phyloP scores from a whole-genome alignment of 1,140 invertebrate genomes.

The Pseudomyrmex concolor region DNA sequence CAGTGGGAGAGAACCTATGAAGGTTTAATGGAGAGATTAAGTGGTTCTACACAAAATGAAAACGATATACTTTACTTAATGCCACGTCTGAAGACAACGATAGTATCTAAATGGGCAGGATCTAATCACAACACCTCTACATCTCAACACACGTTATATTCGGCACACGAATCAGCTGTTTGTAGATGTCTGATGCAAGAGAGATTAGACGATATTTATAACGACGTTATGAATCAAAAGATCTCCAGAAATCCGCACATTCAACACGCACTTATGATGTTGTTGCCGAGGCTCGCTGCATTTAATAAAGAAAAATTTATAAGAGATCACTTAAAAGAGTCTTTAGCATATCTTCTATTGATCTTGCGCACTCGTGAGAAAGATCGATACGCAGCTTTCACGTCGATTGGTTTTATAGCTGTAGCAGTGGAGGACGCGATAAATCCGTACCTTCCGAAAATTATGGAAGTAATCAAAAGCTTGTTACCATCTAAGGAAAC shows the following conservation, averaged over 20 bases:
- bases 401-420: slow-evolving; percentile 95
- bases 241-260: slow-evolving; percentile 91
- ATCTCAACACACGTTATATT: slow-evolving; percentile 77
- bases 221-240: slow-evolving; percentile 92
- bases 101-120: slow-evolving; percentile 85
- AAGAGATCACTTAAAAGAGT: slow-evolving; percentile 90
- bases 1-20: slow-evolving; percentile 94
- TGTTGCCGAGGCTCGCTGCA: slow-evolving; percentile 97
- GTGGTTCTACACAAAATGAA: slow-evolving; percentile 83
- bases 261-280: slow-evolving; percentile 94
- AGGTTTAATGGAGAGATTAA: slow-evolving; percentile 87
- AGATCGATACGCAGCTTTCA: slow-evolving; percentile 94
- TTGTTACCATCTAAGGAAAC: slow-evolving; percentile 93
- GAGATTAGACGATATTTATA: slow-evolving; percentile 93
- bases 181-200: slow-evolving; percentile 94
- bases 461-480: slow-evolving; percentile 94
- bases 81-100: slow-evolving; percentile 86
- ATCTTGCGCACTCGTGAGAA: slow-evolving; percentile 92
- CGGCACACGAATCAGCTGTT: slow-evolving; percentile 93
- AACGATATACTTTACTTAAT: slow-evolving; percentile 87
- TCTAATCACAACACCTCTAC: slow-evolving; percentile 75
- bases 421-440: slow-evolving; percentile 95
- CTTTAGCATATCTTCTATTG: slow-evolving; percentile 91
- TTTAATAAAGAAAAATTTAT: slow-evolving; percentile 95
- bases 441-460: slow-evolving; percentile 91